phyloP scores from a whole-genome alignment of 1,140 invertebrate species.

The Apis laboriosa region DNA sequence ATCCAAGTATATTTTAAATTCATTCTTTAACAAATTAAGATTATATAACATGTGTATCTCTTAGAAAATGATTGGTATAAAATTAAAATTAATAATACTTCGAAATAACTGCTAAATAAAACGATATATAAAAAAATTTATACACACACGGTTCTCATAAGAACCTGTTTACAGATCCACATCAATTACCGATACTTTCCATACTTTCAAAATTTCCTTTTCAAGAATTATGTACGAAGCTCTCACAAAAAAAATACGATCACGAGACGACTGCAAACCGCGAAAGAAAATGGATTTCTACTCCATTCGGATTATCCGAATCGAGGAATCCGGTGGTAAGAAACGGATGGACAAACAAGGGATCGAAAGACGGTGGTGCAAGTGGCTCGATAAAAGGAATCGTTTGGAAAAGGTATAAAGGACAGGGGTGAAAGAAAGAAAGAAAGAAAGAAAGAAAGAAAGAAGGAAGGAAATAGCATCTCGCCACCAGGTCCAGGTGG shows the following conservation, averaged over 20 bases:
- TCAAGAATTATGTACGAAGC: neutral
- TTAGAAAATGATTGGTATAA: too few relatives aligned
- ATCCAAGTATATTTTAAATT: too few relatives aligned
- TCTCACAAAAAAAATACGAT: neutral
- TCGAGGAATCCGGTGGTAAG: neutral
- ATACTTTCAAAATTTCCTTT: too few relatives aligned
- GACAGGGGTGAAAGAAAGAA: slow-evolving; percentile 36
- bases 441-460: slow-evolving; percentile 24
- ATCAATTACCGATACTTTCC: too few relatives aligned
- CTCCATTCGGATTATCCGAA: neutral
- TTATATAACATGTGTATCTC: too few relatives aligned
- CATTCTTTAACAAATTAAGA: too few relatives aligned
- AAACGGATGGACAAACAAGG: neutral
- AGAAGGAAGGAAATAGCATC: slow-evolving; percentile 45
- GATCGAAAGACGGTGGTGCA: neutral
- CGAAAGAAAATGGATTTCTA: neutral
- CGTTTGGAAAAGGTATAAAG: slow-evolving; percentile 25
- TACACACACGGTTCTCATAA: too few relatives aligned
- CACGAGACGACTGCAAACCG: too few relatives aligned
- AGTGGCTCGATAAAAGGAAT: slow-evolving; percentile 22
- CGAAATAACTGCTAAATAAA: too few relatives aligned
- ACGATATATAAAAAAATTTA: too few relatives aligned
- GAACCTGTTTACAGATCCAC: too few relatives aligned
- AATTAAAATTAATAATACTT: too few relatives aligned
- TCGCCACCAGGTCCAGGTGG: slow-evolving; percentile 45